These are phyloP conservation scores for Scylla paramamosain DNA, from an alignment of 1,140 invertebrate species.

Conservation along the genomic window DNA sequence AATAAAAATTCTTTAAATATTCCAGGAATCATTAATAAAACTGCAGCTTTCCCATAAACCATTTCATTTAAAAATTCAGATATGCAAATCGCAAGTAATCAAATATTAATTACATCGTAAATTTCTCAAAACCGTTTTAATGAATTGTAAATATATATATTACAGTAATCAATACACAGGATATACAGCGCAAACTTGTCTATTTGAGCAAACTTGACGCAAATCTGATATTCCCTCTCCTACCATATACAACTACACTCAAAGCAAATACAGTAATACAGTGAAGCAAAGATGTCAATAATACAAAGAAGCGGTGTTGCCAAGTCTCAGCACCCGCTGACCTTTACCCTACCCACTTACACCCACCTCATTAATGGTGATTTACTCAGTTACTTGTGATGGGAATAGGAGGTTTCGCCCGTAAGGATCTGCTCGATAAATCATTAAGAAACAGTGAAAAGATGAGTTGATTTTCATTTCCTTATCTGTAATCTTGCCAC, in stretches of 20 bases:
- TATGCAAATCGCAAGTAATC: too few species aligned
- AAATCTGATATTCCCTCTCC: neutral
- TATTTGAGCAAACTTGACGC: too few species aligned
- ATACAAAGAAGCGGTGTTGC: neutral
- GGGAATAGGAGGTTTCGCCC: too few species aligned
- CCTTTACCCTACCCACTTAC: neutral
- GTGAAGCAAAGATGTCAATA: neutral
- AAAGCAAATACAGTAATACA: neutral
- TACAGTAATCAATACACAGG: neutral
- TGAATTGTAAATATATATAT: too few species aligned
- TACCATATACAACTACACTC: neutral
- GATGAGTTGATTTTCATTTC: neutral
- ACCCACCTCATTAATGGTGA: neutral
- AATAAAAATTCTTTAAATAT: too few species aligned
- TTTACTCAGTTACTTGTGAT: too few species aligned
- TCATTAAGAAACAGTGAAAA: neutral
- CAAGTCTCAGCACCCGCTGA: neutral
- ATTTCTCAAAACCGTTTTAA: too few species aligned
- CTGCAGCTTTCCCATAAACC: too few species aligned
- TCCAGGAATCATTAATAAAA: too few species aligned
- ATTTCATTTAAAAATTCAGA: too few species aligned
- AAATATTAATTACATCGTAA: too few species aligned
- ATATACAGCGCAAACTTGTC: too few species aligned
- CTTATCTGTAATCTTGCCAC: neutral
- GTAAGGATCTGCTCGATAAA: neutral